These are phyloP conservation scores for Drosophila ananassae DNA, from an alignment of 1,140 invertebrate genomes.

Conservation along the genomic window DNA sequence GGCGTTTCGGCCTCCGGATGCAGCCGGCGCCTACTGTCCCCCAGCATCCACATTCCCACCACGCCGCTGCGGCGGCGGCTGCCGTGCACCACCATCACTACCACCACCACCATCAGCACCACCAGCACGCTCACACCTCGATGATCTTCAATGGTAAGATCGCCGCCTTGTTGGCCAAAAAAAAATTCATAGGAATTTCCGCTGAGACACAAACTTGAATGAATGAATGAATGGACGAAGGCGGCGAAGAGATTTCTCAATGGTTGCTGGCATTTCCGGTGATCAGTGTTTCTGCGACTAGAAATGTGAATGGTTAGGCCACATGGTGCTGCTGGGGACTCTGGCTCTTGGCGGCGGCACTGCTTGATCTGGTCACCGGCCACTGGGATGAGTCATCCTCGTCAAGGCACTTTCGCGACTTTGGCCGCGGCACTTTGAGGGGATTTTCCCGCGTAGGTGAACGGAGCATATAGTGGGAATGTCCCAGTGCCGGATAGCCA, in stretches of 20 bases:
- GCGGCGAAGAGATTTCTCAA: slow-evolving; percentile 28
- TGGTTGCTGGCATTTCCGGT: slow-evolving; percentile 47
- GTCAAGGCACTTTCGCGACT: slow-evolving; percentile 46
- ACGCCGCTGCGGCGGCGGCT: slow-evolving; percentile 7
- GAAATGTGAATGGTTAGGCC: slow-evolving; percentile 23
- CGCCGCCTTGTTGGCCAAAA: background rate
- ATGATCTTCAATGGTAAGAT: slow-evolving; percentile 85
- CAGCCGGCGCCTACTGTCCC: slow-evolving; percentile 66
- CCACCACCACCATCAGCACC: slow-evolving; percentile 63
- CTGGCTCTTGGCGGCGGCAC: slow-evolving; percentile 24
- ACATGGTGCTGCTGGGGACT: slow-evolving; percentile 6
- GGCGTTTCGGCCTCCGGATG: slow-evolving; percentile 81
- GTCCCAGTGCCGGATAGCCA: slow-evolving; percentile 13
- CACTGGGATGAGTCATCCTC: slow-evolving; percentile 33
- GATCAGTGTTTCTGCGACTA: slow-evolving; percentile 11
- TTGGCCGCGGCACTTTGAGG: slow-evolving; percentile 37
- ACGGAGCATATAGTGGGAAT: slow-evolving; percentile 24
- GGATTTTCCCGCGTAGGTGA: slow-evolving; percentile 34
- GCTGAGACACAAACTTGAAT: background rate
- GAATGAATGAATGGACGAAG: slow-evolving; percentile 22
- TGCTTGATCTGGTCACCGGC: slow-evolving; percentile 22
- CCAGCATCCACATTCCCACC: slow-evolving; percentile 64
- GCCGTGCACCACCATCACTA: slow-evolving; percentile 68
- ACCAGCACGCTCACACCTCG: slow-evolving; percentile 66
- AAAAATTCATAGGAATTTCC: slow-evolving; percentile 51